Percentiles rank a stretch among this genome's conserved stretches.
Conservation (phyloP, 1,140 invertebrate genomes). For the Antheraea mylitta region DNA sequence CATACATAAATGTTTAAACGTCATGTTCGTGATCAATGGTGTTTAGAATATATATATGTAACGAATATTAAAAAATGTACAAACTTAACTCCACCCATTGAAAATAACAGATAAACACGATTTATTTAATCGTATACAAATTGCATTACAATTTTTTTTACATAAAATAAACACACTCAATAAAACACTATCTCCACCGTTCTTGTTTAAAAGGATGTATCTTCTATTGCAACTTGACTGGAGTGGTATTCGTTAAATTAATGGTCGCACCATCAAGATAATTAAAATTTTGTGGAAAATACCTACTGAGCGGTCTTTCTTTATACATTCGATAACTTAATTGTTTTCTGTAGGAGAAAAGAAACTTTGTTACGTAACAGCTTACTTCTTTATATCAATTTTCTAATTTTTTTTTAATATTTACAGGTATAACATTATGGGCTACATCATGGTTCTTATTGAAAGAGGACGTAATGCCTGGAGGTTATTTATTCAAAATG, state of each 20-base stretch:
- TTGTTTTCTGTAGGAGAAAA: not conserved
- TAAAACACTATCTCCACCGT: too few relatives aligned
- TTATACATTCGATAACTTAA: slow-evolving; percentile 8
- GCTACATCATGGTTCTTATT: slow-evolving; percentile 86
- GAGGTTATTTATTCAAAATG: slow-evolving; percentile 88
- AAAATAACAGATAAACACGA: too few relatives aligned
- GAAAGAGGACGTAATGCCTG: slow-evolving; percentile 83
- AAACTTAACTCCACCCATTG: too few relatives aligned
- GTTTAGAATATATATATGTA: too few relatives aligned
- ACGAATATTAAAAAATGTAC: too few relatives aligned
- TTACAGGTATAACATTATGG: slow-evolving; percentile 84
- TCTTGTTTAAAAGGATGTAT: not conserved
- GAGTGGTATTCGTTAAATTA: not conserved
- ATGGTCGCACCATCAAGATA: not conserved
- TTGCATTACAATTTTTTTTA: too few relatives aligned
- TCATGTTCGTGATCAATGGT: too few relatives aligned
- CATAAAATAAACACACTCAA: too few relatives aligned
- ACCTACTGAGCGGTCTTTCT: not conserved
- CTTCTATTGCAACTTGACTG: not conserved
- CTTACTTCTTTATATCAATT: not conserved
- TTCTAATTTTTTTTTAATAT: not conserved
- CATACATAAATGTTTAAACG: too few relatives aligned
- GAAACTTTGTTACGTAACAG: not conserved
- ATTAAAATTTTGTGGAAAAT: slow-evolving; percentile 9
- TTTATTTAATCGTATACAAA: too few relatives aligned